phyloP scores from a whole-genome alignment of 2,113 vertebrate species.

The Amphiprion percula region DNA sequence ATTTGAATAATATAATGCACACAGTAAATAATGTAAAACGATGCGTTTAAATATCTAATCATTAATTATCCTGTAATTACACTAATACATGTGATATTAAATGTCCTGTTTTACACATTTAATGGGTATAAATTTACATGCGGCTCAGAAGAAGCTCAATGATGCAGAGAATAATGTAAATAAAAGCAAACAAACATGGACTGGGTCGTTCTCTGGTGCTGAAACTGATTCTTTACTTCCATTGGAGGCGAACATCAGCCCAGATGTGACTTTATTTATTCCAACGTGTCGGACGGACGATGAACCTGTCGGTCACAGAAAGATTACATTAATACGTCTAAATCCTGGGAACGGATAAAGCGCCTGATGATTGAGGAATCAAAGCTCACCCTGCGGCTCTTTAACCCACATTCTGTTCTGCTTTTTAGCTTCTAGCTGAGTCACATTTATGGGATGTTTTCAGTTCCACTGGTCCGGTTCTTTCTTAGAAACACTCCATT shows the following conservation, averaged over 20 bases:
- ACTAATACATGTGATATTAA: too few relatives aligned
- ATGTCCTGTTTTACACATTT: too few relatives aligned
- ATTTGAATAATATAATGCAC: too few relatives aligned
- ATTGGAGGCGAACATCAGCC: not conserved
- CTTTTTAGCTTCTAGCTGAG: not conserved
- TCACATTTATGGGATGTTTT: not conserved
- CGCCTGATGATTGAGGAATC: not conserved
- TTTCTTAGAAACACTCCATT: too few relatives aligned
- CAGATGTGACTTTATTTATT: constrained; percentile 43
- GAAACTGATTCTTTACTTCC: not conserved
- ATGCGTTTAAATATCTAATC: too few relatives aligned
- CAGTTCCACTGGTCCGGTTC: not conserved
- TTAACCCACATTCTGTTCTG: not conserved
- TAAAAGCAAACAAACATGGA: too few relatives aligned
- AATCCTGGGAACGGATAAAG: constrained; percentile 57
- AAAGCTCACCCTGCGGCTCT: not conserved
- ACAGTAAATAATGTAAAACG: too few relatives aligned
- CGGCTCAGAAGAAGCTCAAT: too few relatives aligned
- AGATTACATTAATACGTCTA: constrained; percentile 71
- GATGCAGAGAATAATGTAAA: too few relatives aligned
- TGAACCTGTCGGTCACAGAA: constrained; percentile 54
- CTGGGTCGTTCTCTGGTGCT: not conserved
- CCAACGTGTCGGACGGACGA: constrained; percentile 29
- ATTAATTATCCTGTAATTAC: too few relatives aligned
- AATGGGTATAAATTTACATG: too few relatives aligned